Evolutionary conservation across 2,797 vertebrate species (phyloP).

Genomic region (Paguma larvata): DNA sequence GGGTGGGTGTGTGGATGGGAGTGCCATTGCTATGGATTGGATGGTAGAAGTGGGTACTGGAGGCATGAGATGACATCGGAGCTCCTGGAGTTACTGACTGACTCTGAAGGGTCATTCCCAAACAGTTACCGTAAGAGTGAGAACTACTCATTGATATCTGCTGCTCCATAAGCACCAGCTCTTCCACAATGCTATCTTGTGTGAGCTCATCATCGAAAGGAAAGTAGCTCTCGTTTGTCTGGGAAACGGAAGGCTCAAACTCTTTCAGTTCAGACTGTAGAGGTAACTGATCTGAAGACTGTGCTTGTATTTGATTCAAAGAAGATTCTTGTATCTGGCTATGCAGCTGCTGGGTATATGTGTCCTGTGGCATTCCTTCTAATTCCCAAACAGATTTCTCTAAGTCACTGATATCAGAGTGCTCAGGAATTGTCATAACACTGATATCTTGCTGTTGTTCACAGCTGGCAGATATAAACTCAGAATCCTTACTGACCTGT

Average conservation of each 20-base stretch:
- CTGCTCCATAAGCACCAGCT: slow-evolving; percentile 99
- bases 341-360: slow-evolving; percentile 88
- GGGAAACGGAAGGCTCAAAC: slow-evolving; percentile 93
- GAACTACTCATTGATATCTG: slow-evolving; percentile 97
- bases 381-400: slow-evolving; percentile 92
- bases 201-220: slow-evolving; percentile 98
- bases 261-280: slow-evolving; percentile 94
- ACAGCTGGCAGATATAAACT: slow-evolving; percentile 87
- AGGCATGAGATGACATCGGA: slow-evolving; percentile 89
- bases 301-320: slow-evolving; percentile 89
- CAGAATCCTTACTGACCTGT: slow-evolving; percentile 90
- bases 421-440: slow-evolving; percentile 87
- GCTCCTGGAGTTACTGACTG: slow-evolving; percentile 90
- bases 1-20: slow-evolving; percentile 92
- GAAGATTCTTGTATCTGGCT: slow-evolving; percentile 89
- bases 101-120: slow-evolving; percentile 92
- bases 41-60: slow-evolving; percentile 92
- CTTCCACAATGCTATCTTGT: slow-evolving; percentile 99
- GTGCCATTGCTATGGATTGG: slow-evolving; percentile 92
- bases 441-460: slow-evolving; percentile 87
- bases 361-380: slow-evolving; percentile 88
- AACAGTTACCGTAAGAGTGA: slow-evolving; percentile 91
- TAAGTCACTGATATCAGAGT: slow-evolving; percentile 89
- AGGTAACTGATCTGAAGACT: slow-evolving; percentile 91
- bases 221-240: slow-evolving; percentile 95